These are phyloP conservation scores for Thalassaphorura encarpata DNA, from an alignment of 1,140 invertebrate genomes.

Conservation along the genomic window DNA sequence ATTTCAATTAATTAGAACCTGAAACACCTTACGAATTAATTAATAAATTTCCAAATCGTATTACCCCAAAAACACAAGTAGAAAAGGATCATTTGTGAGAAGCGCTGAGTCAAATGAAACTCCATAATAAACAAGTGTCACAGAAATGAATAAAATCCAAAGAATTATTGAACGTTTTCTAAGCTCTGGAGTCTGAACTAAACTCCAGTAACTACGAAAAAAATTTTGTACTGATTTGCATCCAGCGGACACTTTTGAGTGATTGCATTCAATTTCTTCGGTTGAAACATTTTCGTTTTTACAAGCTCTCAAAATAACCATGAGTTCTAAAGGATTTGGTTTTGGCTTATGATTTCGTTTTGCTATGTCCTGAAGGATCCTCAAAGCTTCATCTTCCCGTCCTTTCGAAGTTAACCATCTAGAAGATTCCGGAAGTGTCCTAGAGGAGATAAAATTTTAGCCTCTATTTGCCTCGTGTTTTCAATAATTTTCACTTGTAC, in stretches of 20 bases:
- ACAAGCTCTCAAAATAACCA: neutral
- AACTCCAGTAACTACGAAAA: constrained; percentile 5
- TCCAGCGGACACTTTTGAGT: neutral
- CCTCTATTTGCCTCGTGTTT: no score
- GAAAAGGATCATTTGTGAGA: constrained; percentile 17
- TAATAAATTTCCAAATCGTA: neutral
- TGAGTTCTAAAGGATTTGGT: neutral
- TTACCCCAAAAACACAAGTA: constrained; percentile 17
- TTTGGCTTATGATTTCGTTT: constrained; percentile 38
- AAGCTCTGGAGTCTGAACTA: constrained; percentile 17
- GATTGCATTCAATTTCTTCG: no score
- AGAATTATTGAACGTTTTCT: constrained; percentile 8
- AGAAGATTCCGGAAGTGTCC: constrained; percentile 67
- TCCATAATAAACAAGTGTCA: constrained; percentile 24
- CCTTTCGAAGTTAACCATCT: constrained; percentile 69
- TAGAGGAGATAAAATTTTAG: no score
- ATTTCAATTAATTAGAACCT: neutral
- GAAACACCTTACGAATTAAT: neutral
- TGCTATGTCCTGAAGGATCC: constrained; percentile 56
- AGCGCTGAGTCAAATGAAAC: constrained; percentile 14
- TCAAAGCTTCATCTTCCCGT: constrained; percentile 53
- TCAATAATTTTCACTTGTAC: constrained; percentile 24
- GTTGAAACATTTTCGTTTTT: neutral
- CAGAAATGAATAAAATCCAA: constrained; percentile 18
- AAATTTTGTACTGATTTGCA: neutral